Evolutionary conservation across 1,140 invertebrate genomes (phyloP).

Genomic region (Philopotamus ludificatus): DNA sequence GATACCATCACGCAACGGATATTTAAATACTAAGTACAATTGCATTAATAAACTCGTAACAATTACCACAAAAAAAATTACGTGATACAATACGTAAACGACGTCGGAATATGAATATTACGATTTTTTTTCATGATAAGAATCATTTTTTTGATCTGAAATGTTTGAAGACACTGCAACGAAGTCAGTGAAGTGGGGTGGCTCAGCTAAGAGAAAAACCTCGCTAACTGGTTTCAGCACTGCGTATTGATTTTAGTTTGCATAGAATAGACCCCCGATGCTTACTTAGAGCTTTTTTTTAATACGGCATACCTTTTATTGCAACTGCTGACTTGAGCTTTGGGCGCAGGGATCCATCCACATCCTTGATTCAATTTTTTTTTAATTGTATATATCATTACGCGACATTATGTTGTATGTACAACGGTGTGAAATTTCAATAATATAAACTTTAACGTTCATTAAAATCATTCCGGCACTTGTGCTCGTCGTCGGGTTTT

Average conservation of each 20-base stretch:
- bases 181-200: conserved; percentile 29
- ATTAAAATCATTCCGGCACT: not conserved
- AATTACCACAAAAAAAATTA: no score
- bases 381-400: no score
- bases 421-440: no score
- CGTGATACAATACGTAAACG: no score
- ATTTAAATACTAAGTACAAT: no score
- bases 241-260: conserved; percentile 43
- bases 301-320: conserved; percentile 38
- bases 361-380: no score
- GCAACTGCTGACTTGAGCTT: conserved; percentile 39
- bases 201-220: conserved; percentile 34
- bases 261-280: conserved; percentile 39
- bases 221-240: conserved; percentile 36
- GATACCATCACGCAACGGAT: not conserved
- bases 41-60: no score
- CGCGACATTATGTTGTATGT: no score
- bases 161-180: conserved; percentile 21
- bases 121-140: no score
- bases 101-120: no score
- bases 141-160: no score
- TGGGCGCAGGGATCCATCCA: not conserved
- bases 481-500: not conserved
- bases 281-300: conserved; percentile 41
- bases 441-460: no score